Base-by-base conservation (phyloP, 2,888 invertebrate genomes). In the Hofmannophila pseudospretella region DNA sequence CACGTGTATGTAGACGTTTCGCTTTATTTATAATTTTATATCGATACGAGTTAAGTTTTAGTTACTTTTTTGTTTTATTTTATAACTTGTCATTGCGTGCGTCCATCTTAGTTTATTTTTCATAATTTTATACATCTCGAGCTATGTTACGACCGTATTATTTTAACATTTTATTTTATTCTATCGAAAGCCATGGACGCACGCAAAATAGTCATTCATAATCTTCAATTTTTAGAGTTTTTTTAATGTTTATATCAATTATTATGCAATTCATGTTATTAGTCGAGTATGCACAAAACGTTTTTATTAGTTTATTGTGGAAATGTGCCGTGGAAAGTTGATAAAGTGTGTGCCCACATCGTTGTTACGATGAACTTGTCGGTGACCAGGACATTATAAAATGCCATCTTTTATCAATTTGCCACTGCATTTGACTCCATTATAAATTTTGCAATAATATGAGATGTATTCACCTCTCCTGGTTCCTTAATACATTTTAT, bases 21-120 rank as follows among this genome's bases (percentile, higher is more conserved):
- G n/a, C 40, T 47, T 42, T 48, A 49, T 48, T 51, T 53, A 53
- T 51, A 47, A 41, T 25, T 22, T 32, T n/a, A 25, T 34, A n/a
- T 14, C 14, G 3, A 16, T 30, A 27, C 10, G 10, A 10, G 27
- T 27, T 28, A 12, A 28, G 11, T 28, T 28, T 28, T n/a, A 23
- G 28, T 28, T 28, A 3, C n/a, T 26, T 26, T 26, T 25, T 25
- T n/a, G 8, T 25, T 27, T 28, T 11, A 13, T 7, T 28, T 7
- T 11, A 7, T 8, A 1, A 3, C 2, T 30, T 16, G 19, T 30
- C 12, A 4, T 14, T 23, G 23, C 19, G 14, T 16, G 14, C 12
- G 13, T 29, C 13, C 20, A n/a, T n/a, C n/a, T n/a, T n/a, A n/a
- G n/a, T n/a, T n/a, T n/a, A n/a, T 42, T 48, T 48, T 48, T 51